phyloP scores from a whole-genome alignment of 1,140 invertebrate genomes.

The Nylanderia fulva region DNA sequence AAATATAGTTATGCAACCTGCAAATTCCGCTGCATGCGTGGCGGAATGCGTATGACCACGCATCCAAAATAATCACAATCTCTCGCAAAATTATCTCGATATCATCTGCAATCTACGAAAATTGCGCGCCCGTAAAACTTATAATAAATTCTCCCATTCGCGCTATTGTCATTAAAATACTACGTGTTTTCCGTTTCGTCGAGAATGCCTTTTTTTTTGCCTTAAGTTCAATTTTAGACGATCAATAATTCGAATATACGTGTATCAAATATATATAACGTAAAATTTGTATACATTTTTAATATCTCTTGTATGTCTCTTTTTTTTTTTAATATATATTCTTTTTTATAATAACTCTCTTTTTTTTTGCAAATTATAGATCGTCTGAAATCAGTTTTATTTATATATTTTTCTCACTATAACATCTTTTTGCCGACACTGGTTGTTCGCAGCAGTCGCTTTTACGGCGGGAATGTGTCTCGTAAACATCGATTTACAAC shows the following conservation, averaged over 20 bases:
- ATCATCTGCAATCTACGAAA: constrained; percentile 2
- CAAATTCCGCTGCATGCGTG: not conserved
- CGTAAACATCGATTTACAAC: constrained; percentile 51
- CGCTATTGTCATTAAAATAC: constrained; percentile 58
- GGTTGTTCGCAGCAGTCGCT: constrained; percentile 1
- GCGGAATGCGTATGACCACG: not conserved
- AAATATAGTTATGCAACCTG: constrained; percentile 10
- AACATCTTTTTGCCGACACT: constrained; percentile 1
- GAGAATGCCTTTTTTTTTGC: constrained; percentile 2
- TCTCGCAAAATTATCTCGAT: not conserved
- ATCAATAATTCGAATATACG: not conserved
- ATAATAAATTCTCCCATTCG: constrained; percentile 11
- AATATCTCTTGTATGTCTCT: not conserved
- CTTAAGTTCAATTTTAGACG: not conserved
- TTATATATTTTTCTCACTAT: not conserved
- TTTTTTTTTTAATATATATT: not conserved
- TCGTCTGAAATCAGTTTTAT: constrained; percentile 13
- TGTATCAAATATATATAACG: not conserved
- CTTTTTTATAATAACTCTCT: not conserved
- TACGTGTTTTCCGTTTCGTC: constrained; percentile 25
- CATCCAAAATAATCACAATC: constrained; percentile 17
- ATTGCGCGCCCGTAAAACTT: constrained; percentile 13
- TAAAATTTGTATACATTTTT: constrained; percentile 22
- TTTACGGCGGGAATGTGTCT: not conserved
- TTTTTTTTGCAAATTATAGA: constrained; percentile 9